Percentiles rank a stretch among this genome's conserved stretches.
These are phyloP conservation scores for Dryas iulia DNA, from an alignment of 1,140 invertebrate genomes.

Conservation along the genomic window DNA sequence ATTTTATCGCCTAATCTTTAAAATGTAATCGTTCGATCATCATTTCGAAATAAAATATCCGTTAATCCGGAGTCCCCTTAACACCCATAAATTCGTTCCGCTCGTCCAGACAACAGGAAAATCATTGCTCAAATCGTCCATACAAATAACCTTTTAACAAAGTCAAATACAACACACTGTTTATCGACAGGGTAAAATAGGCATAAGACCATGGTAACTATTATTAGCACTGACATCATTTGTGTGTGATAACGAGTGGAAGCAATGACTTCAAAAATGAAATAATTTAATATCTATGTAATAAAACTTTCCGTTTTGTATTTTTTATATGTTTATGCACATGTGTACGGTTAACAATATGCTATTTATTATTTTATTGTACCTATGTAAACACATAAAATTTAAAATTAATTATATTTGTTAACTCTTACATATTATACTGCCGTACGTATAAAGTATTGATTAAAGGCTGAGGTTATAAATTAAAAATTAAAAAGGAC, in stretches of 20 bases:
- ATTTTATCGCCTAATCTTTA: constrained; percentile 18
- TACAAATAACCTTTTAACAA: constrained; percentile 14
- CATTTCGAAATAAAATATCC: constrained; percentile 23
- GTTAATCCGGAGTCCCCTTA: background rate
- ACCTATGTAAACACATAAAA: no score
- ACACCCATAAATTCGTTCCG: background rate
- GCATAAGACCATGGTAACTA: constrained; percentile 10
- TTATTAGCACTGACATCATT: constrained; percentile 12
- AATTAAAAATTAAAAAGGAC: no score
- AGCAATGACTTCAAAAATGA: constrained; percentile 2
- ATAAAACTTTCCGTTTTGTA: background rate
- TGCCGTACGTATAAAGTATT: no score
- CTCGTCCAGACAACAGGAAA: constrained; percentile 17
- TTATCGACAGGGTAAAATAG: constrained; percentile 12
- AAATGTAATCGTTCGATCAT: constrained; percentile 20
- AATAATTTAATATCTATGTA: background rate
- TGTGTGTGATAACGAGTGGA: background rate
- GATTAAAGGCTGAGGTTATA: no score
- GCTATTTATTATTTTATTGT: no score
- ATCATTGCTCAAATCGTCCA: background rate
- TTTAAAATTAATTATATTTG: no score
- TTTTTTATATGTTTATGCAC: no score
- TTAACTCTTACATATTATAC: no score
- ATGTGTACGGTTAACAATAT: no score
- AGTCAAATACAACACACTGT: constrained; percentile 9